phyloP scores from a whole-genome alignment of 2,113 vertebrate species.

The Camarhynchus parvulus region DNA sequence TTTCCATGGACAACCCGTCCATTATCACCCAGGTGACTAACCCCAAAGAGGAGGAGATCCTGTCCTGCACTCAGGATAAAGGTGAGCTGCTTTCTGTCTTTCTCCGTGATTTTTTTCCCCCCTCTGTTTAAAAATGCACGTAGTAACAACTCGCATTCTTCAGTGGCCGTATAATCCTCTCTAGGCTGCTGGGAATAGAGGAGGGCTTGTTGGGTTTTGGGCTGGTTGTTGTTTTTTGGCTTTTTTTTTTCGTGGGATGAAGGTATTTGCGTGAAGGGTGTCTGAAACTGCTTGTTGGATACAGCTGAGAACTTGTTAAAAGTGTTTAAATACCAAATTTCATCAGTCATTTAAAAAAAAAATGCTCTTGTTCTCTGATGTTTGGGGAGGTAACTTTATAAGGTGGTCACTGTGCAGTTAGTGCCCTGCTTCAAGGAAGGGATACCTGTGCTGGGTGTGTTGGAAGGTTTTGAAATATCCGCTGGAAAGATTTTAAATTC shows the following conservation, averaged over 20 bases:
- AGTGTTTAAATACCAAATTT: neutral
- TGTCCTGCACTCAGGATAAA: slow-evolving; percentile 89
- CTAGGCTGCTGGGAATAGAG: neutral
- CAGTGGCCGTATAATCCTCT: neutral
- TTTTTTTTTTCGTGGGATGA: neutral
- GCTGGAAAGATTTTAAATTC: neutral
- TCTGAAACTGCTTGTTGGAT: neutral
- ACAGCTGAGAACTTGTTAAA: neutral
- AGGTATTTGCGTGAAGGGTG: neutral
- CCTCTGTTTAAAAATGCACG: neutral
- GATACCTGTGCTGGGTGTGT: neutral
- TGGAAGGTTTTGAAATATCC: neutral
- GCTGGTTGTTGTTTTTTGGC: neutral
- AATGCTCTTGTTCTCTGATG: neutral
- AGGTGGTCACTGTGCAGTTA: neutral
- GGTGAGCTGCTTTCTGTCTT: slow-evolving; percentile 76
- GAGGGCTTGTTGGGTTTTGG: neutral
- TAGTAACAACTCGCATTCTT: neutral
- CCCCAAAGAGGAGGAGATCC: slow-evolving; percentile 97
- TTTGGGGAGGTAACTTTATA: neutral
- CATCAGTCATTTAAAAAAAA: neutral
- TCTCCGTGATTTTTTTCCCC: neutral
- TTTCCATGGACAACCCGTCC: slow-evolving; percentile 99
- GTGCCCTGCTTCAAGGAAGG: neutral
- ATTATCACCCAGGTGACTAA: slow-evolving; percentile 99